Evolutionary conservation across 2,888 invertebrate species (phyloP), one percentile per base, ranked within the genome.

Genomic region (Rosalia funebris): DNA sequence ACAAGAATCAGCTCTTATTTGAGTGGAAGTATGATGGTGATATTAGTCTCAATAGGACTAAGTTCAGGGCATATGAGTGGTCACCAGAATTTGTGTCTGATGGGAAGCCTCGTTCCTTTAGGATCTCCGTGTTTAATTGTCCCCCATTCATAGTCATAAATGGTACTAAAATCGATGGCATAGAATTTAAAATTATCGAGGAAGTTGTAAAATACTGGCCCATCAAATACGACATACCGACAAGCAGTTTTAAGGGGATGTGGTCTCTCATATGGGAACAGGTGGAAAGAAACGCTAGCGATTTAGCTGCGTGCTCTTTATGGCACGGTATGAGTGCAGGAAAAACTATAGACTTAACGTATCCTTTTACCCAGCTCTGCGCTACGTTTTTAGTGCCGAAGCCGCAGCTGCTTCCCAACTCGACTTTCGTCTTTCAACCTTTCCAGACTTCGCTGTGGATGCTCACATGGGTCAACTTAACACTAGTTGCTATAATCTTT

Each of bases 301-400:
- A 57, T n/a, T 15, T 57, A 11, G 41, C 48, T 0, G 48, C 39
- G 19, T 57, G 57, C 12, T 41, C 42, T 4, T 9, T 48, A 15
- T 57, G 57, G 57, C 39, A 42, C 1, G 25, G 4, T 5, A n/a
- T 31, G 11, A 46, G 41, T n/a, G 11, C 7, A 7, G 10, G 14
- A 2, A 37, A 58, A 32, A 37, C 42, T 31, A 36, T 32, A 1
- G 54, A 54, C 14, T 46, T 57, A 16, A 48, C 47, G 1, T 48
- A 46, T 11, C 48, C 37, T 25, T 19, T 25, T 14, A 15, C 11
- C 1, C 46, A 44, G 14, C 32, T 55, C 1, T 71, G 71, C 37
- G 53, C 52, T 5, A 70, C 70, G 1, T 69, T 70, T 57, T 32
- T 70, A 25, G 70, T 71, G 39, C 67, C 65, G 1, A 66, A 69